phyloP scores from a whole-genome alignment of 2,113 vertebrate species.

The Anolis sagrei region DNA sequence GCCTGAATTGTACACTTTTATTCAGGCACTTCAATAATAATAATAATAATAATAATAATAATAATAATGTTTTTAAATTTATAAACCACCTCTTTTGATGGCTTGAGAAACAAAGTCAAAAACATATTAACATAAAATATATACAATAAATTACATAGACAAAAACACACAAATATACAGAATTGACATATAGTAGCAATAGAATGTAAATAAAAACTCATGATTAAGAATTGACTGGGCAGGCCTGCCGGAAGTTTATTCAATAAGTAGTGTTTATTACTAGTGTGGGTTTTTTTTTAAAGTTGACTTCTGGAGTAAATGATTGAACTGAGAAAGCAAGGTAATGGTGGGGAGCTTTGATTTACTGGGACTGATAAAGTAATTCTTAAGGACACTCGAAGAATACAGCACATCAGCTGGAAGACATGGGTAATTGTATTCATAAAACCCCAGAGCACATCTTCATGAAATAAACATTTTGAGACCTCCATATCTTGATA shows the following conservation, averaged over 20 bases:
- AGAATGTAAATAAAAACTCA: too few species aligned
- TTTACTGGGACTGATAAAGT: conserved; percentile 1
- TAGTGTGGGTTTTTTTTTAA: background rate
- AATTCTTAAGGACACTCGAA: background rate
- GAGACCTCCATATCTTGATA: conserved; percentile 31
- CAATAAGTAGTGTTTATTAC: conserved; percentile 9
- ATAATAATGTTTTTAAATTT: conserved; percentile 30
- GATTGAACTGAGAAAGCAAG: background rate
- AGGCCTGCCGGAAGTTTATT: too few species aligned
- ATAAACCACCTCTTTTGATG: too few species aligned
- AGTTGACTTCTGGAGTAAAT: conserved; percentile 15
- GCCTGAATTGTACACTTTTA: conserved; percentile 7
- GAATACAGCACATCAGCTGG: background rate
- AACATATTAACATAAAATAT: too few species aligned
- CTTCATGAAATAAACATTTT: background rate
- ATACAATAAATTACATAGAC: too few species aligned
- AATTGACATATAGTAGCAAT: too few species aligned
- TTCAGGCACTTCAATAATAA: too few species aligned
- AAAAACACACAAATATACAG: too few species aligned
- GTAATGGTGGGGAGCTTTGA: background rate
- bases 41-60: too few species aligned
- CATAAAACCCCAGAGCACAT: background rate
- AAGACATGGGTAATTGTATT: background rate
- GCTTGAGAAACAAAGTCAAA: too few species aligned
- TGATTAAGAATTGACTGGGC: too few species aligned